A percentile compares a stretch with the other conserved stretches of the same genome.
These are phyloP conservation scores for Rhinichthys klamathensis DNA, from an alignment of 2,113 vertebrate genomes.

Conservation along the genomic window DNA sequence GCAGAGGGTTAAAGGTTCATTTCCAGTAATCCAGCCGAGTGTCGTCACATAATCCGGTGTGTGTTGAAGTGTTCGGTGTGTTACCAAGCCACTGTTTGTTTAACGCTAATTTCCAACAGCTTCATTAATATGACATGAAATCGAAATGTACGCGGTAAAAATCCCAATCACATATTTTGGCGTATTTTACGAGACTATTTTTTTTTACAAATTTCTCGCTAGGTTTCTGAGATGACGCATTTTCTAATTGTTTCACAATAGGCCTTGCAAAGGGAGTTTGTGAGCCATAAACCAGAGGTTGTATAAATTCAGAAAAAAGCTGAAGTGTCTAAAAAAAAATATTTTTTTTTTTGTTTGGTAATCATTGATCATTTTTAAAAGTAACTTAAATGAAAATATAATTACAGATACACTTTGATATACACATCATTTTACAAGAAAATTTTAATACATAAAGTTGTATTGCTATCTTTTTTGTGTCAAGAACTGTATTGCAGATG, in stretches of 20 bases:
- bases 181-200: constrained; percentile 55
- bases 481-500: constrained; percentile 69
- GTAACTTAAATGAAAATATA: constrained; percentile 38
- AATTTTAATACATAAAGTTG: constrained; percentile 68
- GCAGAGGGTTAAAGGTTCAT: not conserved
- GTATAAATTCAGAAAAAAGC: constrained; percentile 67
- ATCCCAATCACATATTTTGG: constrained; percentile 48
- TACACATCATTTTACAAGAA: constrained; percentile 69
- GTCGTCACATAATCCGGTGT: too few species aligned
- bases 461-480: constrained; percentile 64
- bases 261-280: constrained; percentile 71
- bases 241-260: constrained; percentile 74
- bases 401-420: constrained; percentile 70
- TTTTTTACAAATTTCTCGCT: constrained; percentile 64
- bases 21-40: not conserved
- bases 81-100: not conserved
- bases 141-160: not conserved
- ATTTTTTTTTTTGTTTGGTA: not conserved
- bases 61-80: not conserved
- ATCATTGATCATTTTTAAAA: constrained; percentile 66
- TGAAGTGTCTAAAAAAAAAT: not conserved
- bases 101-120: not conserved
- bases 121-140: not conserved
- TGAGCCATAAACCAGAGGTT: constrained; percentile 70
- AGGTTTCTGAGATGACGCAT: constrained; percentile 58